phyloP scores from a whole-genome alignment of 2,888 invertebrate species.

The Acholoe squamosa region DNA sequence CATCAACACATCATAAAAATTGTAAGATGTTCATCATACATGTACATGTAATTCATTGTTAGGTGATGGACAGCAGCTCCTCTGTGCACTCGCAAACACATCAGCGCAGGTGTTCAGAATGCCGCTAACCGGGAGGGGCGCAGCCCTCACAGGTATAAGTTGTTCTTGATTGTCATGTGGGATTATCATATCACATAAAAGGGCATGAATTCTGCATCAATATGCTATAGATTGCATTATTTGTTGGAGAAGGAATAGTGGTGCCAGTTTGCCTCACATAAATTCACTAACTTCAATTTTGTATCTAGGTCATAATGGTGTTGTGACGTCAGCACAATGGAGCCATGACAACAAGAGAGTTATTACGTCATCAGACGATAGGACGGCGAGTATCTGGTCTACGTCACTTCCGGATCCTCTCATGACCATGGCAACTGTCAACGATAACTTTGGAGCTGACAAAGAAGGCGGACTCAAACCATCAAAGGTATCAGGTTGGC shows the following conservation, averaged over 20 bases:
- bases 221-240: too few relatives aligned
- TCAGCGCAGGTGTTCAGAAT: conserved; percentile 77
- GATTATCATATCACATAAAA: too few relatives aligned
- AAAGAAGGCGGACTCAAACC: conserved; percentile 68
- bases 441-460: conserved; percentile 71
- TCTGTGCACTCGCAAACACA: conserved; percentile 79
- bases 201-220: too few relatives aligned
- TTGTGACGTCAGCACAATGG: conserved; percentile 77
- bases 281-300: too few relatives aligned
- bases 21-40: too few relatives aligned
- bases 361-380: conserved; percentile 80
- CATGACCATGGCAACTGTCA: conserved; percentile 74
- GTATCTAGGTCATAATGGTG: conserved; percentile 78
- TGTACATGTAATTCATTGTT: too few relatives aligned
- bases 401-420: conserved; percentile 77
- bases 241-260: too few relatives aligned
- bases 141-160: conserved; percentile 70
- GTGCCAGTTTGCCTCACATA: too few relatives aligned
- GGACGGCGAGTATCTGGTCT: conserved; percentile 78
- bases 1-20: too few relatives aligned
- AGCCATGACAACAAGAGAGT: conserved; percentile 77
- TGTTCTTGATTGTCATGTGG: too few relatives aligned
- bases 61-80: conserved; percentile 78
- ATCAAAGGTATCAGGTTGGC: conserved; percentile 62
- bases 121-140: conserved; percentile 75